Evolutionary conservation across 2,797 vertebrate species (phyloP).

Genomic region (Capromys pilorides): DNA sequence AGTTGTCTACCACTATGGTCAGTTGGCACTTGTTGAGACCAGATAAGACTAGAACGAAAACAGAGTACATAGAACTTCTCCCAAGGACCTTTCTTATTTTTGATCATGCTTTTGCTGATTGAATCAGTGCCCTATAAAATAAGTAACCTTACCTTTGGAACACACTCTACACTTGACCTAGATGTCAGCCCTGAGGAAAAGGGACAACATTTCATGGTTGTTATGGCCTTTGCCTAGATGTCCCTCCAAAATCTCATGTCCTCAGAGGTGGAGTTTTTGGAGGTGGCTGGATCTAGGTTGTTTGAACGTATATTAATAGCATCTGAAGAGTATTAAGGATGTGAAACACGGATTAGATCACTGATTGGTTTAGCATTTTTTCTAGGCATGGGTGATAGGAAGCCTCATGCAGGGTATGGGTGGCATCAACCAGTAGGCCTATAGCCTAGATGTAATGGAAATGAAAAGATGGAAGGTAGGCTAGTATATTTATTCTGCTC

Average conservation of each 20-base stretch:
- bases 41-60: not conserved
- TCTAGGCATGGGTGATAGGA: not conserved
- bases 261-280: not conserved
- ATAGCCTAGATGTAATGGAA: not conserved
- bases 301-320: not conserved
- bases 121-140: not conserved
- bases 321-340: not conserved
- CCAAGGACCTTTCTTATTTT: not conserved
- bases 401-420: not conserved
- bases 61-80: not conserved
- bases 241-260: not conserved
- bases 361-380: not conserved
- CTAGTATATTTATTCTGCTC: not conserved
- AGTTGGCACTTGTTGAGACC: not conserved
- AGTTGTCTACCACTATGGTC: not conserved
- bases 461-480: not conserved
- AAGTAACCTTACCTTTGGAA: slow-evolving; percentile 87
- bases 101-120: not conserved
- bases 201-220: not conserved
- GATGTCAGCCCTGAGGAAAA: slow-evolving; percentile 93
- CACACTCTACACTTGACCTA: slow-evolving; percentile 96
- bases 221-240: not conserved
- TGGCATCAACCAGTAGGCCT: not conserved
- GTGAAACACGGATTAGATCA: not conserved
- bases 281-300: not conserved